Evolutionary conservation across 2,888 invertebrate species (phyloP), one percentile per base, ranked within the genome.

Genomic region (Heliconius hortense): DNA sequence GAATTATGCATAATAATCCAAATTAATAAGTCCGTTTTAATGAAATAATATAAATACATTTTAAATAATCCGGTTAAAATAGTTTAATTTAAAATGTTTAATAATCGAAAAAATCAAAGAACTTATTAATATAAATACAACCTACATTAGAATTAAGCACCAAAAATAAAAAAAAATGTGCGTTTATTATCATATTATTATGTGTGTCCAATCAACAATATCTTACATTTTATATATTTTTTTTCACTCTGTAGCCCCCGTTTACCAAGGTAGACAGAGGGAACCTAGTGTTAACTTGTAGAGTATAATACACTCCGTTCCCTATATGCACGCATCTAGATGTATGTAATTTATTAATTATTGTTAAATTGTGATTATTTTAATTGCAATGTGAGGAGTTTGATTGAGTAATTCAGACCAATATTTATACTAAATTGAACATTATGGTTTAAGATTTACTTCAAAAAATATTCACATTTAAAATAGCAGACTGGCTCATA

Each of bases 121-220:
- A n/a, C n/a, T n/a, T n/a, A n/a, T n/a, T 72, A 73, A 62, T 74
- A 75, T 26, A 76, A 74, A 78, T 86, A 90, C 89, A 90, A 90
- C 88, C 88, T 81, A 87, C 79, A 73, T 87, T 85, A 83, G 80
- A 83, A 80, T 74, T 56, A 88, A 88, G 81, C 81, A 80, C 80
- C 81, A 75, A 81, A 79, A 76, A 24, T 53, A 39, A 73, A 76
- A 72, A 62, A n/a, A 53, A 28, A 56, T 80, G 78, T 78, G 79
- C 80, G 82, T 79, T 76, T 75, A 48, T 59, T 26, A 26, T 60
- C 4, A n/a, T 56, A 56, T 11, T 56, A 3, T 21, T 56, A 2
- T 18, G 56, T 21, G 21, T 48, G 43, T 21, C 48, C 21, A 48
- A 48, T 48, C 0, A 48, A 48, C 48, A 8, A 48, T 48, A 48